Base-by-base conservation (phyloP, 2,888 invertebrate genomes). In the Hydraecia micacea region DNA sequence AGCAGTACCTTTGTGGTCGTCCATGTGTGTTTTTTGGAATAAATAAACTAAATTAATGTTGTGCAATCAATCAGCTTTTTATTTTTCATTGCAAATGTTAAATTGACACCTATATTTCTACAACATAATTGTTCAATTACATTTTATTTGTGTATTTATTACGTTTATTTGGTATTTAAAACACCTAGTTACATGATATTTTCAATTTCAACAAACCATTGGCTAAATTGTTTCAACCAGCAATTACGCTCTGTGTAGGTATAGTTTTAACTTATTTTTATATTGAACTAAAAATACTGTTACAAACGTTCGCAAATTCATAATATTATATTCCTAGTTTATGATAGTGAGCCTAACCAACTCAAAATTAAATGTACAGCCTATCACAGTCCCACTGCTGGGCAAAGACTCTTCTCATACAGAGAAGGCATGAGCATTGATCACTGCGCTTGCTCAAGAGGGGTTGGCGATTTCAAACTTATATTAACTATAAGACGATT, bases 201-300 rank as follows among this genome's bases (percentile, higher is more conserved):
- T 75, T 46, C 52, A 83, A 83, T 55, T 63, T 28, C 28, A 76
- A 55, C 28, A 11, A 55, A 46, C 18, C 18, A 9, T 46, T 46
- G 7, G 28, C 1, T 1, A 46, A 75, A 55, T 83, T 28, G 28
- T 55, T 82, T 82, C 3, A 21, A 62, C 8, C 3, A 52, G 21
- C 62, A 74, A 63, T 75, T 46, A 55, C 28, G 5, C 36, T 63
- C 28, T 75, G 46, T 5, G 42, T n/a, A n/a, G n/a, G n/a, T 15
- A 28, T 55, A 15, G 7, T 83, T 76, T 63, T 75, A 83, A 76
- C 55, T 62, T 13, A 75, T 62, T 42, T 52, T 7, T 55, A 46
- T 36, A 62, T 2, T 13, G 18, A 82, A 52, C n/a, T 32, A n/a
- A 82, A 75, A 63, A 25, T 52, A 25, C 36, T 49, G 11, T 28